phyloP scores from a whole-genome alignment of 2,797 vertebrate genomes.

The Poecile montanus region DNA sequence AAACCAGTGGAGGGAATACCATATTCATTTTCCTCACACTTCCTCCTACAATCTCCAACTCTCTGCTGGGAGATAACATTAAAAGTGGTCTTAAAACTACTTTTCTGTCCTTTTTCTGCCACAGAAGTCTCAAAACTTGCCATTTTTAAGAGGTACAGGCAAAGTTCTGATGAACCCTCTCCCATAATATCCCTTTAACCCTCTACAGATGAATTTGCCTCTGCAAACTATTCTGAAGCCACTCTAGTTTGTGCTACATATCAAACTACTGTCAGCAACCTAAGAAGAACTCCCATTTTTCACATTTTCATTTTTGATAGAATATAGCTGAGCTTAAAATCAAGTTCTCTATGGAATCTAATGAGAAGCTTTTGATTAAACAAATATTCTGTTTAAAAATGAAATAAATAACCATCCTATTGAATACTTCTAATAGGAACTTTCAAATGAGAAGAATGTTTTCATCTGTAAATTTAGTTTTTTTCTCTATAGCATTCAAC shows the following conservation, averaged over 20 bases:
- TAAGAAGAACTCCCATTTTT: not conserved
- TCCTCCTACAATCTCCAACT: not conserved
- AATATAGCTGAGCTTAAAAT: not conserved
- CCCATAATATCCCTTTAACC: not conserved
- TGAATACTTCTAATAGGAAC: not conserved
- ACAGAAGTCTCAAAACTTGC: not conserved
- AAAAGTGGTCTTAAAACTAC: not conserved
- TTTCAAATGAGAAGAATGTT: not conserved
- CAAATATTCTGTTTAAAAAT: not conserved
- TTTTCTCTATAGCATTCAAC: not conserved
- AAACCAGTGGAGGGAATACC: not conserved
- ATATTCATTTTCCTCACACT: not conserved
- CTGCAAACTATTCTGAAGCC: not conserved
- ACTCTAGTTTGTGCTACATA: not conserved
- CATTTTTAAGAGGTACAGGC: not conserved
- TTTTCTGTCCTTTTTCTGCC: not conserved
- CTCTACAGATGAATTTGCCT: not conserved
- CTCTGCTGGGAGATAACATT: not conserved
- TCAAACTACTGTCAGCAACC: not conserved
- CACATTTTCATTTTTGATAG: not conserved
- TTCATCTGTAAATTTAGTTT: not conserved
- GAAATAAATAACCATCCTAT: not conserved
- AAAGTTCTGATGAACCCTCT: not conserved
- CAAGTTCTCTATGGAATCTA: not conserved
- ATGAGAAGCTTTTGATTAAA: conserved; percentile 9